A percentile compares a stretch with the other conserved stretches of the same genome.
phyloP scores from a whole-genome alignment of 1,140 invertebrate genomes.

The Rhysida immarginata region DNA sequence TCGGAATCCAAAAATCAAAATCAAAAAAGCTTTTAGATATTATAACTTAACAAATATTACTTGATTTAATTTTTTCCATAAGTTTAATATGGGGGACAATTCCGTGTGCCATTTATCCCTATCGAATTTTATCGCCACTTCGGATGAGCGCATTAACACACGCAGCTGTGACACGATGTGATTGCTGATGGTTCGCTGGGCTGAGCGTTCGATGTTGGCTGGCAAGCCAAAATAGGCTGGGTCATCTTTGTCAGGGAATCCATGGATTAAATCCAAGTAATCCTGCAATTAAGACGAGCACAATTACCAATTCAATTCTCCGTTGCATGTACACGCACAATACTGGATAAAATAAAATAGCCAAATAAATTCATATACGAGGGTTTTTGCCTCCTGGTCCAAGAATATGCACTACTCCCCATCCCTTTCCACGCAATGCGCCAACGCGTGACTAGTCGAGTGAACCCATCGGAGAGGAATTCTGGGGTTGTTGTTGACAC shows the following conservation, averaged over 20 bases:
- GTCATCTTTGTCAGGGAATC: constrained; percentile 46
- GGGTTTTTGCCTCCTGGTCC: too few relatives aligned
- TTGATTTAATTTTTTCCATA: constrained; percentile 60
- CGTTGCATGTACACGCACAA: too few relatives aligned
- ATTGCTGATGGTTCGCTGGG: constrained; percentile 49
- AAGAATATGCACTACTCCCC: too few relatives aligned
- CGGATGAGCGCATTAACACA: constrained; percentile 18
- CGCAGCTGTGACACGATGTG: constrained; percentile 44
- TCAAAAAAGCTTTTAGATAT: neutral
- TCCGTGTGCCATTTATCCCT: constrained; percentile 38
- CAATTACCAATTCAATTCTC: too few relatives aligned
- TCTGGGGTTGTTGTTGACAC: too few relatives aligned
- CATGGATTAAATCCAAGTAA: constrained; percentile 41
- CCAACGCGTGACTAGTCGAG: too few relatives aligned
- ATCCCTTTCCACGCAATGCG: too few relatives aligned
- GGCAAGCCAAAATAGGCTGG: constrained; percentile 62
- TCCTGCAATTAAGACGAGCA: too few relatives aligned
- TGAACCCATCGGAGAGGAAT: too few relatives aligned
- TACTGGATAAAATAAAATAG: too few relatives aligned
- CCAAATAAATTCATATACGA: too few relatives aligned
- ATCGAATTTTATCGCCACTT: constrained; percentile 26
- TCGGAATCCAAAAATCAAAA: too few relatives aligned
- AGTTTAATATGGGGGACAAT: constrained; percentile 46
- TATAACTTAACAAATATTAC: constrained; percentile 19
- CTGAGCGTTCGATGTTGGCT: constrained; percentile 60